Percentiles rank a stretch among this genome's conserved stretches.
Evolutionary conservation across 92 coral and sea anemone species (phyloP).

Genomic region (Ricordea florida): DNA sequence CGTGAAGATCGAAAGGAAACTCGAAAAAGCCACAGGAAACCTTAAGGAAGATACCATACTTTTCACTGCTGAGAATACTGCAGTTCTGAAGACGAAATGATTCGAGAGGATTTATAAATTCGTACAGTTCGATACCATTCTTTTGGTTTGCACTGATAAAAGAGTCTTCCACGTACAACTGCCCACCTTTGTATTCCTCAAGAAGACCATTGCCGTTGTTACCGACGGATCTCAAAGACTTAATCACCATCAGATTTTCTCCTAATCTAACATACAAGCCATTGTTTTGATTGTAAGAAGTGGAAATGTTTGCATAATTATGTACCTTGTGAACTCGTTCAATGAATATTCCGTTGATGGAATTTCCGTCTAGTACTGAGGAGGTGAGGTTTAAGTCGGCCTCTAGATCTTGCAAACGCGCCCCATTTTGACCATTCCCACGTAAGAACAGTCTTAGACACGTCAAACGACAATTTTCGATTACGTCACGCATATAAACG

Average conservation of each 20-base stretch:
- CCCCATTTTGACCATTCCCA: too few relatives aligned
- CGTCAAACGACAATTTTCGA: too few relatives aligned
- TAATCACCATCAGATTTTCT: background rate
- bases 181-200: background rate
- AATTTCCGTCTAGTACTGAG: slow-evolving; percentile 1
- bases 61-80: background rate
- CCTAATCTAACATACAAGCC: background rate
- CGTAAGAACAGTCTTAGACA: too few relatives aligned
- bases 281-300: background rate
- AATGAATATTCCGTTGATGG: background rate
- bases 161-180: background rate
- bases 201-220: background rate
- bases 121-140: background rate
- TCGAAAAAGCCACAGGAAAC: background rate
- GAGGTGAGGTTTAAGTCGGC: background rate
- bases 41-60: background rate
- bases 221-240: background rate
- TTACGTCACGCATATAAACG: background rate
- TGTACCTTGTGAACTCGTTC: background rate
- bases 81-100: slow-evolving; percentile 3
- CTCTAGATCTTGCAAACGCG: too few relatives aligned
- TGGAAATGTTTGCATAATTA: background rate
- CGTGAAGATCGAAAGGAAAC: background rate
- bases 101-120: background rate
- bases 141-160: background rate